A percentile compares a stretch with the other conserved stretches of the same genome.
Evolutionary conservation across 2,797 vertebrate species (phyloP).

Genomic region (Acrocephalus scirpaceus): DNA sequence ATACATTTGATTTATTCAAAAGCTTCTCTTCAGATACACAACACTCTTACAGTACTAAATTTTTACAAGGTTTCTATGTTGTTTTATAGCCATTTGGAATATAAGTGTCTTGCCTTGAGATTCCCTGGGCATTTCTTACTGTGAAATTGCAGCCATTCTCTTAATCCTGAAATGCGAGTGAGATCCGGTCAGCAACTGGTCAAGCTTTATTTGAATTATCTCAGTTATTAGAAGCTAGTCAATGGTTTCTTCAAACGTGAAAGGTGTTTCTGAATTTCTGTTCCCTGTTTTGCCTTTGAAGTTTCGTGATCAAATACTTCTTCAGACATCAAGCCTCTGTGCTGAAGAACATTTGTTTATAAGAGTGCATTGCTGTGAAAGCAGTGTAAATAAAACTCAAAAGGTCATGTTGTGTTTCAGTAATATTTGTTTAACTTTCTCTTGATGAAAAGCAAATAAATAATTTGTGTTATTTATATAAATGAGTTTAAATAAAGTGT

Average conservation of each 20-base stretch:
- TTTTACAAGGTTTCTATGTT: not conserved
- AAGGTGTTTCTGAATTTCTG: not conserved
- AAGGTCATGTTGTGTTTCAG: slow-evolving; percentile 33
- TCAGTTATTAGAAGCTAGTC: not conserved
- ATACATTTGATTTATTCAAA: not conserved
- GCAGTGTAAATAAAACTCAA: slow-evolving; percentile 54
- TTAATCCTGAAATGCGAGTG: not conserved
- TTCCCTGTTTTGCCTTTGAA: slow-evolving; percentile 24
- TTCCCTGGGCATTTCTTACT: not conserved
- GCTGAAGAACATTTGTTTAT: slow-evolving; percentile 16
- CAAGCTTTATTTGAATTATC: not conserved
- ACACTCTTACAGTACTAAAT: not conserved
- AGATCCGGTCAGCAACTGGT: not conserved
- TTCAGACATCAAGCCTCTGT: not conserved
- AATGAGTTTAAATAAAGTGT: slow-evolving; percentile 33
- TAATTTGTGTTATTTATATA: slow-evolving; percentile 55
- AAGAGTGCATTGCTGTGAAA: not conserved
- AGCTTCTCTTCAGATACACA: not conserved
- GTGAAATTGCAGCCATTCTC: not conserved
- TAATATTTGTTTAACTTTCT: slow-evolving; percentile 66
- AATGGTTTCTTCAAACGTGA: not conserved
- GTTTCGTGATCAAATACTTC: slow-evolving; percentile 31
- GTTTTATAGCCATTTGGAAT: not conserved
- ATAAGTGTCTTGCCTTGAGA: not conserved
- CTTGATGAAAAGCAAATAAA: slow-evolving; percentile 50